These are phyloP conservation scores for Drosophila neotestacea DNA, from an alignment of 2,888 invertebrate species.

Conservation along the genomic window DNA sequence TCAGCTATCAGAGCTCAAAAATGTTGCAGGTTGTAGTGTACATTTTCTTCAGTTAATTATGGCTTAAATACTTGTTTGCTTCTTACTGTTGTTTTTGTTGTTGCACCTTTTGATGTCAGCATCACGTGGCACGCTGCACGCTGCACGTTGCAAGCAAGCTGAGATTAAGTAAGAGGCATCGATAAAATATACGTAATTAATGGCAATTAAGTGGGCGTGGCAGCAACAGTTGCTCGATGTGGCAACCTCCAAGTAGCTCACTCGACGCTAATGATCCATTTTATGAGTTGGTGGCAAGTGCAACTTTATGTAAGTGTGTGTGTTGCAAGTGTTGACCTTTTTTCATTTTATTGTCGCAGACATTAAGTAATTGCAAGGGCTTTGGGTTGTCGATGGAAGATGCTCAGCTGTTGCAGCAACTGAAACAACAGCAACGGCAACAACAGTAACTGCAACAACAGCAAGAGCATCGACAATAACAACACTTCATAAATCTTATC, in stretches of 20 bases:
- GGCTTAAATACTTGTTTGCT: conserved; percentile 24
- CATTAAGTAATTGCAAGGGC: conserved; percentile 56
- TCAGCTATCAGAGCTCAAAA: not conserved
- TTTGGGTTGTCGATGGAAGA: conserved; percentile 49
- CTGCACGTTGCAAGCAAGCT: conserved; percentile 36
- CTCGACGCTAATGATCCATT: conserved; percentile 71
- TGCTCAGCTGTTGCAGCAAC: conserved; percentile 31
- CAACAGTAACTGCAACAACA: not conserved
- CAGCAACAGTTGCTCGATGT: conserved; percentile 29
- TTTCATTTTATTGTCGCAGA: conserved; percentile 37
- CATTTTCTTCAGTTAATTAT: conserved; percentile 66
- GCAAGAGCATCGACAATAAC: not conserved
- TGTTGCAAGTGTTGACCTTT: conserved; percentile 35
- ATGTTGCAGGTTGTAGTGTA: conserved; percentile 44
- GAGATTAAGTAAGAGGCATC: conserved; percentile 59
- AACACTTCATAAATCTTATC: conserved; percentile 22
- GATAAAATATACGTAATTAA: conserved; percentile 56
- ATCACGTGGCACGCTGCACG: conserved; percentile 19
- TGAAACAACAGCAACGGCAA: not conserved
- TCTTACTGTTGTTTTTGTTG: conserved; percentile 21
- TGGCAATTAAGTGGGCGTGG: conserved; percentile 58
- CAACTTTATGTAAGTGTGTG: not conserved
- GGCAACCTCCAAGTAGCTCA: conserved; percentile 23
- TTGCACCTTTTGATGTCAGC: conserved; percentile 24
- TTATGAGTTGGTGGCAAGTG: conserved; percentile 42